Conservation (phyloP, 2,888 invertebrate genomes). For the Erannis defoliaria region DNA sequence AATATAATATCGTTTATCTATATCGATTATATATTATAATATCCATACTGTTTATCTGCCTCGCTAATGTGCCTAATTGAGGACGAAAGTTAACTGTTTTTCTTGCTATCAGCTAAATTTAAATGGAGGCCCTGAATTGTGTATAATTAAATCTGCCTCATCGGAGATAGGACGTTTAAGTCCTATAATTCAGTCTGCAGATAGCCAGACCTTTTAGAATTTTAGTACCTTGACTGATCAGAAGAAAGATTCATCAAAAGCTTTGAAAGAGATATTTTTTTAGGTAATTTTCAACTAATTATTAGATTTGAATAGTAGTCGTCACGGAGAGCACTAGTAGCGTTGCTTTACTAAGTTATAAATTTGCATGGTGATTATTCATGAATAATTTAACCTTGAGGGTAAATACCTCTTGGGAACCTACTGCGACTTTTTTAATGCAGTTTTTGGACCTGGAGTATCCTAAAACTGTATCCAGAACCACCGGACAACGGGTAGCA, state of each 20-base stretch:
- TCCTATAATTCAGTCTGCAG: constrained; percentile 16
- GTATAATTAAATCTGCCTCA: constrained; percentile 30
- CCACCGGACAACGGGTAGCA: no score
- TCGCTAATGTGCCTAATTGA: constrained; percentile 31
- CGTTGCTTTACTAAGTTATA: no score
- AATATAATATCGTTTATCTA: no score
- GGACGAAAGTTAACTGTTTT: constrained; percentile 36
- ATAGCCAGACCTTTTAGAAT: constrained; percentile 17
- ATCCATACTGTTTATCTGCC: constrained; percentile 21
- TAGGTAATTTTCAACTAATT: neutral
- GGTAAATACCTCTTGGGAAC: no score
- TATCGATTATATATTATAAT: no score
- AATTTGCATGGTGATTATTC: no score
- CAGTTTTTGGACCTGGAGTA: no score
- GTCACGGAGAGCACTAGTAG: no score
- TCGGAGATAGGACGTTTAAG: constrained; percentile 29
- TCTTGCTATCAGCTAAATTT: constrained; percentile 37
- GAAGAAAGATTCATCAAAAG: neutral
- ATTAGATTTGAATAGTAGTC: no score
- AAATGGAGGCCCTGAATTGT: constrained; percentile 30
- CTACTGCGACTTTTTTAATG: no score
- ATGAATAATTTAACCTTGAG: no score
- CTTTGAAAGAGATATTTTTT: neutral
- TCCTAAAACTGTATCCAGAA: no score
- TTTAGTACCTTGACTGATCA: constrained; percentile 3